Evolutionary conservation across 2,797 vertebrate genomes (phyloP), one percentile per base, ranked within the genome.

Genomic region (Podargus strigoides): DNA sequence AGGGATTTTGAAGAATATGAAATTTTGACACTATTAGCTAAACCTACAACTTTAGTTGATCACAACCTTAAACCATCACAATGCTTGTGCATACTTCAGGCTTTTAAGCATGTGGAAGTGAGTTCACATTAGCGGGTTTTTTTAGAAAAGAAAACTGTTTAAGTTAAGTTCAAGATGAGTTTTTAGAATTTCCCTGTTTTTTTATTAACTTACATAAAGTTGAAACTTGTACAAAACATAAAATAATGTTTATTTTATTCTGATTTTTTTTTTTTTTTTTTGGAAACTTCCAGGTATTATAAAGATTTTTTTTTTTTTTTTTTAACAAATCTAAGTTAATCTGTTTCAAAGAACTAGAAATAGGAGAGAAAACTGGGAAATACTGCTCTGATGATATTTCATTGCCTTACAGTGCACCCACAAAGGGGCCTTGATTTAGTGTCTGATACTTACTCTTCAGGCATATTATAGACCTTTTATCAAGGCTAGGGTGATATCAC

Each of bases 401-500:
- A 64, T 67, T 59, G 11, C 41, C 24, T 96, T 95, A 73, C 39
- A 94, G 41, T 50, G 6, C 64, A 56, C 47, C 66, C 32, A 83
- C 37, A 79, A 94, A 93, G 19, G 56, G 58, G 22, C 12, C 8
- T 95, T 95, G 74, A 89, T 96, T 96, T 96, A 95, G 7, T 56
- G 37, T 77, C 76, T 55, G 79, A 21, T 67, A 47, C 27, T 84
- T 70, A 77, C 76, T 93, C 55, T 85, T 96, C 52, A 66, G 56
- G 12, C 39, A 12, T 76, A 30, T 44, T 95, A 23, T 21, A 85
- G 79, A 83, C 78, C 75, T 96, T 79, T 95, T 66, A 72, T 77
- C 92, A 93, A 93, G 85, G 26, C 74, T 80, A 60, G 47, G 63
- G 70, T 93, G 95, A 92, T 97, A 93, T 94, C 92, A 96, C 56